Evolutionary conservation across 1,140 invertebrate species (phyloP).

Genomic region (Cryptotermes secundus): DNA sequence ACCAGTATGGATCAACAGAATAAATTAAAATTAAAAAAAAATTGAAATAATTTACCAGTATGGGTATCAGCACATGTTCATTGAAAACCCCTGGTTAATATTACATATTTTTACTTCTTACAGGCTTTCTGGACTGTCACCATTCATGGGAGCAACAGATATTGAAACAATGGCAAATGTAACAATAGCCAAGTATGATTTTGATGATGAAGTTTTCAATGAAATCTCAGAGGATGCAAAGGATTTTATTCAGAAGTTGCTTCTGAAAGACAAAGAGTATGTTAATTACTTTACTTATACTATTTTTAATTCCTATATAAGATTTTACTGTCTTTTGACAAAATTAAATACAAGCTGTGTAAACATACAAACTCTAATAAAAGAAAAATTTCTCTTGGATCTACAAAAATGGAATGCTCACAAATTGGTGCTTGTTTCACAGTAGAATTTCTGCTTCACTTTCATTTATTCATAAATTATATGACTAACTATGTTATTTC

Average conservation of each 20-base stretch:
- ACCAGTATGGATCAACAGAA: too few species aligned
- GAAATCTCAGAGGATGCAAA: constrained; percentile 89
- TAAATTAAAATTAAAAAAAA: too few species aligned
- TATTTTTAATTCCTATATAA: neutral
- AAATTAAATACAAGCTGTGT: neutral
- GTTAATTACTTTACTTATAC: constrained; percentile 43
- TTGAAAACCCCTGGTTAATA: too few species aligned
- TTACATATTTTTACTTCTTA: constrained; percentile 36
- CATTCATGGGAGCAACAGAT: constrained; percentile 97
- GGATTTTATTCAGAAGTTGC: constrained; percentile 85
- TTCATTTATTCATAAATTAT: too few species aligned
- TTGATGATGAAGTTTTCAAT: constrained; percentile 91
- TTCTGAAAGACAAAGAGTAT: constrained; percentile 91
- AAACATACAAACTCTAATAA: neutral
- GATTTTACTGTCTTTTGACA: neutral
- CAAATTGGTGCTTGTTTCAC: too few species aligned
- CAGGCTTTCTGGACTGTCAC: constrained; percentile 94
- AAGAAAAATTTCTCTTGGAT: neutral
- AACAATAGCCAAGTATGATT: constrained; percentile 92
- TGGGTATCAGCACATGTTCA: too few species aligned
- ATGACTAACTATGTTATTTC: too few species aligned
- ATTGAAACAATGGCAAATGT: constrained; percentile 97
- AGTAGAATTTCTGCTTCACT: too few species aligned
- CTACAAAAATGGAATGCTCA: too few species aligned
- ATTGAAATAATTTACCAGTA: too few species aligned